Evolutionary conservation across 2,113 vertebrate genomes (phyloP).

Genomic region (Tyto alba): DNA sequence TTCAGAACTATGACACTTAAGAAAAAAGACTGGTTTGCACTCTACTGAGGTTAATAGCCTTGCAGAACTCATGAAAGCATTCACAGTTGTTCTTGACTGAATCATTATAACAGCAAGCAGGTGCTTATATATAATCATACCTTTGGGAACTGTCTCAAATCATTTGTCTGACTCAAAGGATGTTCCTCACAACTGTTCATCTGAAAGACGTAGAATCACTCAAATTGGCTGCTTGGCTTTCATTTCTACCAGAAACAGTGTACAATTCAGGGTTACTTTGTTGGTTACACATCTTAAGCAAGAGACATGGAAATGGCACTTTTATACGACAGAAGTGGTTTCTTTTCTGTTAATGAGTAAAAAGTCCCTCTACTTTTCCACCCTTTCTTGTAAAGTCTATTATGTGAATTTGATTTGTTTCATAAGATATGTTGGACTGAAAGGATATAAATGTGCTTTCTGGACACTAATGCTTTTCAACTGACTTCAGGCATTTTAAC

Average conservation of each 20-base stretch:
- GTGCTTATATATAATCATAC: conserved; percentile 16
- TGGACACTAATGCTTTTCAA: background rate
- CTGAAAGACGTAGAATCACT: conserved; percentile 24
- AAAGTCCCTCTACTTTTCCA: background rate
- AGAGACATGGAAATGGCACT: background rate
- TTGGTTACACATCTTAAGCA: conserved; percentile 16
- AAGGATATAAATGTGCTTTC: background rate
- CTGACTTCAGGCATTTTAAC: background rate
- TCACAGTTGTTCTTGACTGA: conserved; percentile 28
- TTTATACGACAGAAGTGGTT: background rate
- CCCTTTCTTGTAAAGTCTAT: background rate
- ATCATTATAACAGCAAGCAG: conserved; percentile 18
- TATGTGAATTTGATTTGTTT: background rate
- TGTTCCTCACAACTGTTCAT: background rate
- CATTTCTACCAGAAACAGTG: background rate
- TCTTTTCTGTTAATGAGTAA: background rate
- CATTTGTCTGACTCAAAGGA: background rate
- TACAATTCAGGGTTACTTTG: background rate
- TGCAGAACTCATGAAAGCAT: background rate
- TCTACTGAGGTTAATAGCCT: conserved; percentile 23
- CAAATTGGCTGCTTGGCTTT: conserved; percentile 26
- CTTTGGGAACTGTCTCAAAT: background rate
- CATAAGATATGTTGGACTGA: background rate
- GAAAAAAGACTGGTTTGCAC: background rate
- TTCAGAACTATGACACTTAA: background rate